phyloP scores from a whole-genome alignment of 2,797 vertebrate genomes.

The Poecilia wingei region DNA sequence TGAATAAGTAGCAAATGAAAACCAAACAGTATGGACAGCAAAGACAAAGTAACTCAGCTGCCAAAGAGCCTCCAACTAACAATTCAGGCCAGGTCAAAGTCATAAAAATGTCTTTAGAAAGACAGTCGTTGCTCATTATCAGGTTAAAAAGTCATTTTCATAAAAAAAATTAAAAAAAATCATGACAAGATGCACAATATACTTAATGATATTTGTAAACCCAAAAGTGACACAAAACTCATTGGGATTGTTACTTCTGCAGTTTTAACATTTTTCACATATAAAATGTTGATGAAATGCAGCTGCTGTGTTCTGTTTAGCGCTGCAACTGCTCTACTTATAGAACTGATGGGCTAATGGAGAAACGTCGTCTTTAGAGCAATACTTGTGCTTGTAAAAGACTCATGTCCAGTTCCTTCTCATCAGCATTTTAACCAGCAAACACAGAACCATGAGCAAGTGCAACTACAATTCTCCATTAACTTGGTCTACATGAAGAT shows the following conservation, averaged over 20 bases:
- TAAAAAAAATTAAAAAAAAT: too few species aligned
- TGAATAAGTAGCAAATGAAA: neutral
- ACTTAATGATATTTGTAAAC: too few species aligned
- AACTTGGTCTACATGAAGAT: neutral
- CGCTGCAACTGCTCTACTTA: too few species aligned
- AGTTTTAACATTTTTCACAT: too few species aligned
- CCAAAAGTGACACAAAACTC: too few species aligned
- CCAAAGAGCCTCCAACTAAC: neutral
- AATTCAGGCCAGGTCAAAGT: too few species aligned
- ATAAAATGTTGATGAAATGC: neutral
- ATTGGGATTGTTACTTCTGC: too few species aligned
- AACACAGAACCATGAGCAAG: neutral
- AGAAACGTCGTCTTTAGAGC: neutral
- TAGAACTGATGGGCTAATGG: neutral
- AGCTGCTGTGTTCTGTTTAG: neutral
- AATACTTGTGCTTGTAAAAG: neutral
- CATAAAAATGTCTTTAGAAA: too few species aligned
- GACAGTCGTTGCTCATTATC: too few species aligned
- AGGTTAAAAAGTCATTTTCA: too few species aligned
- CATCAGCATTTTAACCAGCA: neutral
- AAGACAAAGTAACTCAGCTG: neutral
- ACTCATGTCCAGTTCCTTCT: neutral
- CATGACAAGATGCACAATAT: too few species aligned
- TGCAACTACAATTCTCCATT: neutral
- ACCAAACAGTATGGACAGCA: neutral